Conservation (phyloP, 2,113 vertebrate species). For the Rhegmatorhina hoffmannsi region DNA sequence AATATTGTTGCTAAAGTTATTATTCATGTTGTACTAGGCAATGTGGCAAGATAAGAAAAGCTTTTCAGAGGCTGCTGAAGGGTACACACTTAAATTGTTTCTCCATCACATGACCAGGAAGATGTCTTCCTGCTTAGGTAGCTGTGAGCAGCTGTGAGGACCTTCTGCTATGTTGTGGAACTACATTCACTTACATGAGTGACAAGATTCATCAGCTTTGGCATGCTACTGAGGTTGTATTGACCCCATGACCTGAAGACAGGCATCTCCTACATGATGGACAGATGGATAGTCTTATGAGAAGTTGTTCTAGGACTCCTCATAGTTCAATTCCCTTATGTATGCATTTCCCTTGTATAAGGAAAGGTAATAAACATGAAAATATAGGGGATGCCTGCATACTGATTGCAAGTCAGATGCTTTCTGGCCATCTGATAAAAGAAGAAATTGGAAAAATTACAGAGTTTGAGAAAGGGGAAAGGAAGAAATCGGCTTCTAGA, state of each 20-base stretch:
- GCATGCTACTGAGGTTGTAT: background rate
- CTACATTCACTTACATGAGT: background rate
- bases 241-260: accelerated
- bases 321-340: background rate
- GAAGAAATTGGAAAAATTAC: background rate
- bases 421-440: background rate
- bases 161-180: background rate
- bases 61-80: background rate
- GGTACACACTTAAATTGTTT: background rate
- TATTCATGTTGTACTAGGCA: background rate
- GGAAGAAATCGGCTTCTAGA: background rate
- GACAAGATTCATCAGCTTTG: background rate
- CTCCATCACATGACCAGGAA: background rate
- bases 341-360: background rate
- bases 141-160: background rate
- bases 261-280: background rate
- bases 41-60: background rate
- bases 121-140: background rate
- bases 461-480: background rate
- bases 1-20: background rate
- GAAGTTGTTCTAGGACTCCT: background rate
- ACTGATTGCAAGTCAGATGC: background rate
- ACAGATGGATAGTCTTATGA: background rate
- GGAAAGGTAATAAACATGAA: background rate
- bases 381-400: background rate